phyloP scores from a whole-genome alignment of 2,113 vertebrate genomes.

The Aythya baeri region DNA sequence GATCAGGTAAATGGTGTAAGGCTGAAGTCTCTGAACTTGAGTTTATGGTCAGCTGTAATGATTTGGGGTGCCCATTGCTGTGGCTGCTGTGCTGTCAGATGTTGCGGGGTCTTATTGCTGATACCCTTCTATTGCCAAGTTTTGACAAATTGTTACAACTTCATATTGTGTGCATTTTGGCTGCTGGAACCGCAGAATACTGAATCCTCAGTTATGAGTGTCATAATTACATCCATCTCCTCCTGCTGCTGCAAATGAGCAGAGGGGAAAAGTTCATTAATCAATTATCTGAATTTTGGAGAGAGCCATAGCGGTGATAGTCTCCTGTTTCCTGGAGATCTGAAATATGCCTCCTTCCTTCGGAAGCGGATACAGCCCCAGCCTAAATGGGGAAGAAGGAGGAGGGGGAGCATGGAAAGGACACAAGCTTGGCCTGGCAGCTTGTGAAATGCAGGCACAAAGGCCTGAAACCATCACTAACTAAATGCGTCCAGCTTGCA shows the following conservation, averaged over 20 bases:
- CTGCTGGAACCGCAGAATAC: neutral
- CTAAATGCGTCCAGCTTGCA: neutral
- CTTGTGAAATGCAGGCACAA: neutral
- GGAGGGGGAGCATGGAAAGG: neutral
- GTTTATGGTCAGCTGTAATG: neutral
- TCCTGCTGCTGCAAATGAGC: conserved; percentile 41
- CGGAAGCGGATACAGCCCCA: neutral
- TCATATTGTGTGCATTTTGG: neutral
- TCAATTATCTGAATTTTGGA: conserved; percentile 44
- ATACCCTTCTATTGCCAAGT: neutral
- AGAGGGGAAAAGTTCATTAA: conserved; percentile 42
- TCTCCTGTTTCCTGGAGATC: conserved; percentile 46
- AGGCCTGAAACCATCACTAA: neutral
- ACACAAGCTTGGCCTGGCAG: neutral
- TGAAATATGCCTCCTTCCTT: conserved; percentile 41
- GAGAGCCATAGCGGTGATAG: conserved; percentile 8
- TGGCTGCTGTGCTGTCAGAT: neutral
- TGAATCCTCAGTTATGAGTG: neutral
- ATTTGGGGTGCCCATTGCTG: neutral
- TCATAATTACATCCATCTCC: conserved; percentile 29
- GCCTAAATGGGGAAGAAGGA: neutral
- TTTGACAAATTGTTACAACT: neutral
- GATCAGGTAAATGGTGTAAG: fast-evolving
- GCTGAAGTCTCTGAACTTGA: neutral
- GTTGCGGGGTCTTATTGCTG: neutral